These are phyloP conservation scores for Trichogramma dendrolimi DNA, from an alignment of 2,888 invertebrate genomes.

Conservation along the genomic window DNA sequence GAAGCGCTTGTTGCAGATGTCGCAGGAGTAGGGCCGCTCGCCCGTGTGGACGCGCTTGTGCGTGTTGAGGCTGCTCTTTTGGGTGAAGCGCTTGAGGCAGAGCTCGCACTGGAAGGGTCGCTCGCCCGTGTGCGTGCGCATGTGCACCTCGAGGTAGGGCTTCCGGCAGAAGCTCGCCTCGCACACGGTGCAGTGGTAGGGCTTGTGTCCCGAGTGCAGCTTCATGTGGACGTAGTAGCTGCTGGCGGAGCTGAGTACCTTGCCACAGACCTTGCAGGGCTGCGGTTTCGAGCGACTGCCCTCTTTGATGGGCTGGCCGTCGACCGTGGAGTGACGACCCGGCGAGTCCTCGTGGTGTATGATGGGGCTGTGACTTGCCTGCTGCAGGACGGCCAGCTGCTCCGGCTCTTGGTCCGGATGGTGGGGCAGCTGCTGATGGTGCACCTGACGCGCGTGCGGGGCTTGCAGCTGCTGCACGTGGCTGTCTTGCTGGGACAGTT, in stretches of 20 bases:
- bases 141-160: constrained; percentile 75
- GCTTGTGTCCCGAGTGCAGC: constrained; percentile 75
- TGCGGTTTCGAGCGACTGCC: constrained; percentile 65
- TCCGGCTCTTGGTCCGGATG: constrained; percentile 54
- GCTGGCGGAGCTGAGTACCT: constrained; percentile 71
- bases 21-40: constrained; percentile 73
- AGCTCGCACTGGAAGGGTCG: constrained; percentile 71
- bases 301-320: constrained; percentile 48
- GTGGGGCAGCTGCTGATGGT: constrained; percentile 45
- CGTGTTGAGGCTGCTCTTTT: constrained; percentile 77
- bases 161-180: constrained; percentile 77
- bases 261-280: constrained; percentile 74
- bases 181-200: constrained; percentile 73
- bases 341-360: constrained; percentile 36
- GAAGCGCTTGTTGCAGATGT: constrained; percentile 75
- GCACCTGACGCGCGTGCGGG: constrained; percentile 39
- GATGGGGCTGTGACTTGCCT: constrained; percentile 30
- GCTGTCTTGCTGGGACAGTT: constrained; percentile 49
- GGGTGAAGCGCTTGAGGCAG: constrained; percentile 74
- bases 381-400: constrained; percentile 32
- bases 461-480: constrained; percentile 45
- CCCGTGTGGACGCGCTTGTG: constrained; percentile 79
- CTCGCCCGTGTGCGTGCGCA: constrained; percentile 77
- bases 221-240: constrained; percentile 82
- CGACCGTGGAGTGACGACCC: constrained; percentile 40